Conservation (phyloP, 2,888 invertebrate species). For the Bursaphelenchus okinawaensis region DNA sequence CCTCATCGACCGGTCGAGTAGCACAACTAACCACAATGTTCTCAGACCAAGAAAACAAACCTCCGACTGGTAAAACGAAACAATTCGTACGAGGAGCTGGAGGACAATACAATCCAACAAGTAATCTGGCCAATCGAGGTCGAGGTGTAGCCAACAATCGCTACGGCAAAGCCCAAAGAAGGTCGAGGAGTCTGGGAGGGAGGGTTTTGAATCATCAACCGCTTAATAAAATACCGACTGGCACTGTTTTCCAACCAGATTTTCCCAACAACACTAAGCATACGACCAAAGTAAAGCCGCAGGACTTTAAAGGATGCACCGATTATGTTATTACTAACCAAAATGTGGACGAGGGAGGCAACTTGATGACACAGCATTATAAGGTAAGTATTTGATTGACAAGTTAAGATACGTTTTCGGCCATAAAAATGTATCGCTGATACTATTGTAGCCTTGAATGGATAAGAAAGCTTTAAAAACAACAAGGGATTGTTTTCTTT, state of each 20-base stretch:
- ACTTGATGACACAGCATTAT: conserved; percentile 82
- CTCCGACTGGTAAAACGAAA: neutral
- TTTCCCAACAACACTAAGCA: conserved; percentile 67
- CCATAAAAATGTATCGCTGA: no score
- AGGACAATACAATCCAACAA: conserved; percentile 19
- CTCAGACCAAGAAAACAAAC: neutral
- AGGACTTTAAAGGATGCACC: conserved; percentile 68
- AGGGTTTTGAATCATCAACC: conserved; percentile 51
- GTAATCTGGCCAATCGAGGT: neutral
- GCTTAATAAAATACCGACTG: conserved; percentile 39
- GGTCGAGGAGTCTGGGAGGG: conserved; percentile 24
- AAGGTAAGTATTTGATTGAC: conserved; percentile 66
- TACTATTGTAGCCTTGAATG: no score
- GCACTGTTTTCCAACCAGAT: conserved; percentile 77
- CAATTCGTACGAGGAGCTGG: neutral
- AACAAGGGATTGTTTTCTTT: conserved; percentile 1
- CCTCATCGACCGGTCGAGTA: neutral
- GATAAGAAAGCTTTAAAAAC: no score
- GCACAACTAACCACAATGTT: neutral
- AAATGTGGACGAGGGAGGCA: conserved; percentile 83
- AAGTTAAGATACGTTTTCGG: neutral
- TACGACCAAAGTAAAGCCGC: conserved; percentile 67
- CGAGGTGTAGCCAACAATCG: conserved; percentile 16
- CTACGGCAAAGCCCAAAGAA: conserved; percentile 17
- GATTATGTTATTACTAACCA: conserved; percentile 90